Evolutionary conservation across 2,797 vertebrate species (phyloP), one percentile per base, ranked within the genome.

Genomic region (Aphelocoma californica): DNA sequence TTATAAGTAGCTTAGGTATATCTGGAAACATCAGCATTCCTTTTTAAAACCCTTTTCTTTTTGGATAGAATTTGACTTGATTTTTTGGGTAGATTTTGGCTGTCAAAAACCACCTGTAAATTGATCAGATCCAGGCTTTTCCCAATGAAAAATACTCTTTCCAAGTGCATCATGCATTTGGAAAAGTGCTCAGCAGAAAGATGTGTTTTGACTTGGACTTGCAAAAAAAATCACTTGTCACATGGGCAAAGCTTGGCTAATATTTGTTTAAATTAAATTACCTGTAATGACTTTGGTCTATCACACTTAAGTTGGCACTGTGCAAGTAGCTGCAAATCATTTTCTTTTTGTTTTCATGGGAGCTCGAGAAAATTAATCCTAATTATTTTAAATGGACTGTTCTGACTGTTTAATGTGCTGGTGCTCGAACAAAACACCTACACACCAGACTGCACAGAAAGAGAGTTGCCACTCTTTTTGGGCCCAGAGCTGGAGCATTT

Each of bases 311-410:
- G 11, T 31, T 81, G 66, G 61, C 19, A 61, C 69, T 54, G 53
- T 44, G 36, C 34, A 61, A 31, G 60, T 85, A 88, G 14, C 31
- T 67, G 72, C 25, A 80, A 91, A 93, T 75, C 44, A 83, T 92
- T 92, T 82, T 48, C 29, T 66, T 66, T 83, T 92, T 94, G 75
- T 94, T 96, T 96, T 87, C 74, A 82, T 58, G 61, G 80, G n/a
- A 93, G 32, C 17, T 74, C 25, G 60, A 92, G 83, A 93, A 97
- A 97, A 96, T 95, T 62, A 96, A 91, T 91, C 72, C 65, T 96
- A 97, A 92, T 96, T 93, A 94, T 80, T 90, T 95, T 79, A 91
- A 94, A 92, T 80, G 67, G 75, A 81, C 62, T 48, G 48, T 80
- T 72, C 78, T 93, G 67, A 81, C 81, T 95, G 38, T 84, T 87